Conservation (phyloP, 2,113 vertebrate species). For the Nerophis ophidion region DNA sequence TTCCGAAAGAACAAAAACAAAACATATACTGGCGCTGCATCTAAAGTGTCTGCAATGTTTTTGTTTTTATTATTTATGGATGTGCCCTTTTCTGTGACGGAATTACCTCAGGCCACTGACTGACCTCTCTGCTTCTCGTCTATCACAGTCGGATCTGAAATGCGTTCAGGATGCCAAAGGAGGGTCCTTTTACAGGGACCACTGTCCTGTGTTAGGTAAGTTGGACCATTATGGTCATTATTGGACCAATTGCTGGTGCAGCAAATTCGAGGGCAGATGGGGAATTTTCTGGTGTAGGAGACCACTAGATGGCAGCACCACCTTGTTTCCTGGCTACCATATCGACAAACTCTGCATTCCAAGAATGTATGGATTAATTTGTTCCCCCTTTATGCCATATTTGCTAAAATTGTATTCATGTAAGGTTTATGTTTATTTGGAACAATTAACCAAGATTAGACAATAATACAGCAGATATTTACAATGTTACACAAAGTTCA, state of each 20-base stretch:
- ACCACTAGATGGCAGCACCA: constrained; percentile 71
- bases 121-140: constrained; percentile 17
- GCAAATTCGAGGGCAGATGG: constrained; percentile 65
- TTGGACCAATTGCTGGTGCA: constrained; percentile 62
- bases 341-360: constrained; percentile 9
- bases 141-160: constrained; percentile 89
- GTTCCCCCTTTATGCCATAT: constrained; percentile 5
- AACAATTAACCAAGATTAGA: too few relatives aligned
- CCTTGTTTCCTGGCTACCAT: constrained; percentile 28
- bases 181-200: constrained; percentile 98
- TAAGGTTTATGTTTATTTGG: too few relatives aligned
- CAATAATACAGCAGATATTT: too few relatives aligned
- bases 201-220: constrained; percentile 97
- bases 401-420: not conserved
- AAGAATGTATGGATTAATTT: constrained; percentile 10
- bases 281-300: constrained; percentile 26
- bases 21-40: constrained; percentile 6
- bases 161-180: constrained; percentile 99
- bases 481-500: too few relatives aligned
- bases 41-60: constrained; percentile 21
- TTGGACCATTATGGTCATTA: constrained; percentile 44
- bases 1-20: constrained; percentile 7
- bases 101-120: constrained; percentile 30
- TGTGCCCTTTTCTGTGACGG: constrained; percentile 24
- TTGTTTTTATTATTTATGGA: constrained; percentile 39